These are phyloP conservation scores for Steinernema carpocapsae DNA, from an alignment of 2,888 invertebrate species.

Conservation along the genomic window DNA sequence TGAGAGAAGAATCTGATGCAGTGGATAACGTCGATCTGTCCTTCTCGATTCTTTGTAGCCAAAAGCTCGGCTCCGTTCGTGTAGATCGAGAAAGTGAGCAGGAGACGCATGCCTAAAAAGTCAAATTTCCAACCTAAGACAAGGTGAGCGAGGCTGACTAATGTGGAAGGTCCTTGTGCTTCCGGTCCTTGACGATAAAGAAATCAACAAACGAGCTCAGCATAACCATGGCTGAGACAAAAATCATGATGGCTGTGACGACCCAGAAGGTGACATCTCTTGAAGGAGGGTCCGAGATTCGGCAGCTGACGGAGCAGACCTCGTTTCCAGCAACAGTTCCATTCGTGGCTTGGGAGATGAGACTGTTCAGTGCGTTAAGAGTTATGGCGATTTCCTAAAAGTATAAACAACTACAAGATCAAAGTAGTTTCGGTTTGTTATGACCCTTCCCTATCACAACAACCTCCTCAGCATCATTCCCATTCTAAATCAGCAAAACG, in stretches of 20 bases:
- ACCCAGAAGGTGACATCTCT: constrained; percentile 5
- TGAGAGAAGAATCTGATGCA: constrained; percentile 59
- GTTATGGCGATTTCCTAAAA: constrained; percentile 4
- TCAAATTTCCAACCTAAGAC: background rate
- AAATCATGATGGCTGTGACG: constrained; percentile 14
- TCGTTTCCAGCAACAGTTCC: too few species aligned
- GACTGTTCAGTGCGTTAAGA: too few species aligned
- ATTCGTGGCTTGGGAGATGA: too few species aligned
- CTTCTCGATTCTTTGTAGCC: constrained; percentile 44
- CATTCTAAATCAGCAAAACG: background rate
- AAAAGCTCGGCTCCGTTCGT: constrained; percentile 43
- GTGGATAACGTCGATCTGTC: constrained; percentile 52
- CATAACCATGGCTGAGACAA: constrained; percentile 6
- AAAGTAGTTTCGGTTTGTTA: background rate
- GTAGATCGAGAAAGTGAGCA: constrained; percentile 46
- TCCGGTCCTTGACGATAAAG: constrained; percentile 3
- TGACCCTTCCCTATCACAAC: too few species aligned
- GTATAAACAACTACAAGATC: background rate
- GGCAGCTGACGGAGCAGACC: constrained; percentile 2
- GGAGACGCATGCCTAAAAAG: constrained; percentile 40
- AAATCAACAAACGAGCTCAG: constrained; percentile 9
- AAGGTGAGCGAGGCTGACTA: too few species aligned
- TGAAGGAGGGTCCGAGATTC: background rate
- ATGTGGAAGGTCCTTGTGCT: constrained; percentile 14
- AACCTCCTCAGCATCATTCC: background rate